phyloP scores from a whole-genome alignment of 2,797 vertebrate species.

The Pipistrellus kuhlii region DNA sequence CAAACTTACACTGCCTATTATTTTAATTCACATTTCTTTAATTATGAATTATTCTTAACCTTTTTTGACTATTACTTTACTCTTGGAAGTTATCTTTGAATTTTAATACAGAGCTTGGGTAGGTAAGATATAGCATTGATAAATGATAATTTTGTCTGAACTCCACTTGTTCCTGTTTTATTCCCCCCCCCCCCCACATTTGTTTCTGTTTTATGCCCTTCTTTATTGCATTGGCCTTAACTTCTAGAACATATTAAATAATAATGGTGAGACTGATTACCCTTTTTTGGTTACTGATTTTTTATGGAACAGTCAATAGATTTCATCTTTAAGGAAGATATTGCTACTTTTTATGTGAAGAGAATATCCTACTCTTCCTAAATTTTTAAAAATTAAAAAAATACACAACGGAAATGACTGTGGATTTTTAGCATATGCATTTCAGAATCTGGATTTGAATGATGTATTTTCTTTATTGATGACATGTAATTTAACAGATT shows the following conservation, averaged over 20 bases:
- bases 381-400: constrained; percentile 13
- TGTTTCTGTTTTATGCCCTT: constrained; percentile 24
- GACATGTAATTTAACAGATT: not conserved
- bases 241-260: constrained; percentile 59
- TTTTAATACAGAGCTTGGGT: constrained; percentile 1
- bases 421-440: constrained; percentile 39
- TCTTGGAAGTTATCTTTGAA: constrained; percentile 28
- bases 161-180: not conserved
- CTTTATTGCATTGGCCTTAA: constrained; percentile 17
- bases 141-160: constrained; percentile 24
- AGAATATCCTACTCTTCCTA: not conserved
- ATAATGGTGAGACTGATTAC: not conserved
- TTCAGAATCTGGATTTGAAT: constrained; percentile 9
- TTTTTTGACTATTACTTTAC: not conserved
- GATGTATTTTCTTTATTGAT: constrained; percentile 36
- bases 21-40: not conserved
- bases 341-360: not conserved
- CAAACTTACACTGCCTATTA: not conserved
- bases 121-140: not conserved
- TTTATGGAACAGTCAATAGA: not conserved
- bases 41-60: not conserved
- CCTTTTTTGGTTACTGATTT: constrained; percentile 42
- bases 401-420: not conserved
- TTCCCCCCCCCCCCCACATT: not conserved
- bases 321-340: constrained; percentile 47